Evolutionary conservation across 2,888 invertebrate species (phyloP).

Genomic region (Latheticus oryzae): DNA sequence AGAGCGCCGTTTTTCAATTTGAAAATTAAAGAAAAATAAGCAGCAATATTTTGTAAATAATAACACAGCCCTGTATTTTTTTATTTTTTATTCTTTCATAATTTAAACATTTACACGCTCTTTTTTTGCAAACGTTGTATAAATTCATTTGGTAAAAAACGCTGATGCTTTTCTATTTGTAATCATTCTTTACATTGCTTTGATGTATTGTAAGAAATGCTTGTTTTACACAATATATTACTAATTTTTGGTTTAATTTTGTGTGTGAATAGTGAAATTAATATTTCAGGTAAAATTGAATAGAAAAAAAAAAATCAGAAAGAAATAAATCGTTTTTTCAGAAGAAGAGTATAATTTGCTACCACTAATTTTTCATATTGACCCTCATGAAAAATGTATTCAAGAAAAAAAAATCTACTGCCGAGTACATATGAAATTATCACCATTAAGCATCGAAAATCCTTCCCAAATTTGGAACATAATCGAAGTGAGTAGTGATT

Average conservation of each 20-base stretch:
- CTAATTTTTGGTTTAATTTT: neutral
- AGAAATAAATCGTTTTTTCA: conserved; percentile 10
- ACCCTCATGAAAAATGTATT: conserved; percentile 20
- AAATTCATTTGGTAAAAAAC: no score
- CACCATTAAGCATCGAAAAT: conserved; percentile 37
- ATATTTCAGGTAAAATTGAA: conserved; percentile 1
- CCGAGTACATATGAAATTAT: conserved; percentile 8
- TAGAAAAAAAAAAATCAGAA: no score
- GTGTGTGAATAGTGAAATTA: conserved; percentile 1
- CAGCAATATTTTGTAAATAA: no score
- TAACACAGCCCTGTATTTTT: no score
- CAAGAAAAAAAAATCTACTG: conserved; percentile 26
- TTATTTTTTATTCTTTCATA: no score
- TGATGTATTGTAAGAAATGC: conserved; percentile 2
- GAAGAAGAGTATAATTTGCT: conserved; percentile 21
- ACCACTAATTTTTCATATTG: conserved; percentile 34
- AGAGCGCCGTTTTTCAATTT: no score
- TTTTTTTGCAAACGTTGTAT: no score
- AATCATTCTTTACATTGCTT: no score
- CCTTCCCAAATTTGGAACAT: conserved; percentile 46
- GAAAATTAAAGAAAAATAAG: no score
- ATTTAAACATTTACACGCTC: no score
- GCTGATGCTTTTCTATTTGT: no score
- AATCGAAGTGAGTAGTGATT: conserved; percentile 40
- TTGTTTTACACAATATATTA: neutral